phyloP scores from a whole-genome alignment of 1,140 invertebrate species.

The Latrodectus geometricus region DNA sequence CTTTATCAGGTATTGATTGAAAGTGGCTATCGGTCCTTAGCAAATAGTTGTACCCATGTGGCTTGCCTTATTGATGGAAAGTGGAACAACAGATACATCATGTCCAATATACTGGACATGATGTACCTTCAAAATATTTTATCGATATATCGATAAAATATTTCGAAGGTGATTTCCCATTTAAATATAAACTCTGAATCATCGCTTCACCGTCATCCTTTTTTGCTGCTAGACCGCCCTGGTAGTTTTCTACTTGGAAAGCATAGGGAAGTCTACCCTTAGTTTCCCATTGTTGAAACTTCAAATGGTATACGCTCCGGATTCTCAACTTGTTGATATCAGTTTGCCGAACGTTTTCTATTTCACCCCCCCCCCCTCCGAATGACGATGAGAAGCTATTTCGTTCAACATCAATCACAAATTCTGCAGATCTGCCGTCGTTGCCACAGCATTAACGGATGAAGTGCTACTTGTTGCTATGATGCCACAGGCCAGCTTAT shows the following conservation, averaged over 20 bases:
- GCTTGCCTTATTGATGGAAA: too few species aligned
- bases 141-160: too few species aligned
- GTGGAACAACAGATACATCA: too few species aligned
- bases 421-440: neutral
- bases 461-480: neutral
- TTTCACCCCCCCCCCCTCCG: neutral
- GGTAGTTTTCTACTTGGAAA: conserved; percentile 12
- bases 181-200: neutral
- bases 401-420: neutral
- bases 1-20: too few species aligned
- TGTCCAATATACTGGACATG: too few species aligned
- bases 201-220: neutral
- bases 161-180: too few species aligned
- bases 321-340: conserved; percentile 65
- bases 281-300: conserved; percentile 28
- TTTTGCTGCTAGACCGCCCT: neutral
- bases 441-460: too few species aligned
- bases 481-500: neutral
- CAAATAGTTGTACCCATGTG: too few species aligned
- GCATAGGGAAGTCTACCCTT: conserved; percentile 26
- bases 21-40: too few species aligned
- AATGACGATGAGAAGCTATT: neutral
- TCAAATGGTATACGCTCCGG: conserved; percentile 18
- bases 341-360: neutral
- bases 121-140: too few species aligned